phyloP scores from a whole-genome alignment of 2,888 invertebrate genomes.

The Prenolepis imparis region DNA sequence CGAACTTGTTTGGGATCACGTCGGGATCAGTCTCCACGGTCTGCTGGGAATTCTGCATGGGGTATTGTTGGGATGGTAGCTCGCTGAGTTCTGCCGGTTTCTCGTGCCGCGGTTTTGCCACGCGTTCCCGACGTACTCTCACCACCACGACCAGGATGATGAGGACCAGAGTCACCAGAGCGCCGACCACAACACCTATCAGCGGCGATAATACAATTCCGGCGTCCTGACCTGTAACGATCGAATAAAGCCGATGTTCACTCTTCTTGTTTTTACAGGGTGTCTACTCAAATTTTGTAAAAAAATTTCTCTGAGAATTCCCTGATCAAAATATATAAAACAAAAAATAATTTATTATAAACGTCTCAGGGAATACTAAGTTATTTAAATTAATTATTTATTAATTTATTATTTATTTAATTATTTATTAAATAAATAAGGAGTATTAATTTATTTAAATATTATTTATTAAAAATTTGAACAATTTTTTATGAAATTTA shows the following conservation, averaged over 20 bases:
- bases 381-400: too few relatives aligned
- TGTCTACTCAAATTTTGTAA: too few relatives aligned
- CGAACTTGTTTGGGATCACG: constrained; percentile 92
- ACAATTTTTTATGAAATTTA: too few relatives aligned
- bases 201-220: constrained; percentile 88
- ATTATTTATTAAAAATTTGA: too few relatives aligned
- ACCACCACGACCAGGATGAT: constrained; percentile 87
- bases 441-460: too few relatives aligned
- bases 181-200: constrained; percentile 88
- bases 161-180: constrained; percentile 87
- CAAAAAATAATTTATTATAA: too few relatives aligned
- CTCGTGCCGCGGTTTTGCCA: constrained; percentile 82
- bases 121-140: constrained; percentile 86
- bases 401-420: too few relatives aligned
- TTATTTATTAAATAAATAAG: too few relatives aligned
- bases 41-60: constrained; percentile 83
- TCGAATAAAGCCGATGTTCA: constrained; percentile 15
- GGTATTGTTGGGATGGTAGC: constrained; percentile 82
- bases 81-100: constrained; percentile 82
- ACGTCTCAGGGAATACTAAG: too few relatives aligned
- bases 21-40: constrained; percentile 90
- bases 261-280: not conserved
- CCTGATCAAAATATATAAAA: too few relatives aligned
- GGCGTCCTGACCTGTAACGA: constrained; percentile 87
- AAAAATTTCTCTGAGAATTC: too few relatives aligned